phyloP scores from a whole-genome alignment of 2,888 invertebrate genomes.

The Phyto melanocephala region DNA sequence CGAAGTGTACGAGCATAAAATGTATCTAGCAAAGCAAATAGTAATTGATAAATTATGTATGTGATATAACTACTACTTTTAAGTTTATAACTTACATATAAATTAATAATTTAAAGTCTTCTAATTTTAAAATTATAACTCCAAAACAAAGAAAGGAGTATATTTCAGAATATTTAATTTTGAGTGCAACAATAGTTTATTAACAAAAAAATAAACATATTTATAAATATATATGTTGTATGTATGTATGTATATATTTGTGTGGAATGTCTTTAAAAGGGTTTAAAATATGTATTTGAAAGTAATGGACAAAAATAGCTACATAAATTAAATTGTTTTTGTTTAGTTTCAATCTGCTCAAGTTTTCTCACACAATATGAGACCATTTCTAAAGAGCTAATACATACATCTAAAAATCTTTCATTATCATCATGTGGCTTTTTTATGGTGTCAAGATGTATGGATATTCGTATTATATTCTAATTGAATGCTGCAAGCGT shows the following conservation, averaged over 20 bases:
- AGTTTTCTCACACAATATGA: neutral
- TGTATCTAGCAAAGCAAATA: neutral
- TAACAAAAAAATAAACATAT: no score
- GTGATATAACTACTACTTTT: neutral
- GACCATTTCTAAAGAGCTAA: neutral
- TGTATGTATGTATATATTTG: neutral
- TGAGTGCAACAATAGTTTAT: neutral
- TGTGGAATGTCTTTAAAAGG: slow-evolving; percentile 27
- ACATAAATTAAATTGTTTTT: no score
- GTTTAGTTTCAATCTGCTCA: neutral
- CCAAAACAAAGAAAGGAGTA: neutral
- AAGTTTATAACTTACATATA: slow-evolving; percentile 33
- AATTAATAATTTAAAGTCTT: slow-evolving; percentile 32
- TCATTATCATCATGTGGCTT: neutral
- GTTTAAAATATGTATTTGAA: no score
- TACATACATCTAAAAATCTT: neutral
- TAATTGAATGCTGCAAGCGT: slow-evolving; percentile 22
- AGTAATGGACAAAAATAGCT: neutral
- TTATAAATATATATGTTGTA: no score
- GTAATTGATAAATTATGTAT: neutral
- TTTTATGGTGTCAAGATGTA: neutral
- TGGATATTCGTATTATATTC: neutral
- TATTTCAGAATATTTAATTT: slow-evolving; percentile 7
- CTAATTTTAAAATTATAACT: no score
- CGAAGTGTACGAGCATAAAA: neutral